These are phyloP conservation scores for Drosophila ustulata DNA, from an alignment of 2,888 invertebrate species.

Conservation along the genomic window DNA sequence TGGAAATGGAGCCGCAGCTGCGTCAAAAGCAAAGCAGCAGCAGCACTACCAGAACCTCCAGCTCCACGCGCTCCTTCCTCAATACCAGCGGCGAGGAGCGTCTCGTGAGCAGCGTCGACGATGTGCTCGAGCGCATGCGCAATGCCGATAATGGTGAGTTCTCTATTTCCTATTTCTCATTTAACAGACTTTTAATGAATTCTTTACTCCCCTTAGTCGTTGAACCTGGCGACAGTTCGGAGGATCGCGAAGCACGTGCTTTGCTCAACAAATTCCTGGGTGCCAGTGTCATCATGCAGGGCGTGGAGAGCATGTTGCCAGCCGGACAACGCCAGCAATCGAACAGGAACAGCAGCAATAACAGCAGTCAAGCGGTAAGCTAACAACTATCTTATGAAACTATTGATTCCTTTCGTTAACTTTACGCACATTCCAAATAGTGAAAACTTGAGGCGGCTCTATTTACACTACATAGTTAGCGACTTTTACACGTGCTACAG, in stretches of 20 bases:
- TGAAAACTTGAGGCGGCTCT: no score
- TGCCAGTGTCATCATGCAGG: constrained; percentile 92
- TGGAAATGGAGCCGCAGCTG: constrained; percentile 66
- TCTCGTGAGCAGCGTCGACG: constrained; percentile 91
- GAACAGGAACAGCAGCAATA: constrained; percentile 42
- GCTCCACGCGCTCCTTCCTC: constrained; percentile 88
- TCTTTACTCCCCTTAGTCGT: constrained; percentile 85
- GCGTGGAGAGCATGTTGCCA: constrained; percentile 87
- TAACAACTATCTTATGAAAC: neutral
- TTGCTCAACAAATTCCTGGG: constrained; percentile 93
- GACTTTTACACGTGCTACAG: no score
- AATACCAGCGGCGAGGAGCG: constrained; percentile 88
- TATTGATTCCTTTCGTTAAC: no score
- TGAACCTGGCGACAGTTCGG: constrained; percentile 88
- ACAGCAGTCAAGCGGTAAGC: constrained; percentile 81
- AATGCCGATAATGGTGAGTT: constrained; percentile 89
- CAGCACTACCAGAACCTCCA: constrained; percentile 59
- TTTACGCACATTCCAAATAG: no score
- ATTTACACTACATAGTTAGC: no score
- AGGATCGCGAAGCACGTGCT: constrained; percentile 90
- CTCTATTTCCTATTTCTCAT: neutral
- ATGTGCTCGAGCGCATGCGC: constrained; percentile 91
- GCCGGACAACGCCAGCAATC: constrained; percentile 63
- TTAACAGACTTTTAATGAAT: neutral
- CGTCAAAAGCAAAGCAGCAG: constrained; percentile 72